Conservation (phyloP, 2,113 vertebrate species). For the Xenus cinereus region DNA sequence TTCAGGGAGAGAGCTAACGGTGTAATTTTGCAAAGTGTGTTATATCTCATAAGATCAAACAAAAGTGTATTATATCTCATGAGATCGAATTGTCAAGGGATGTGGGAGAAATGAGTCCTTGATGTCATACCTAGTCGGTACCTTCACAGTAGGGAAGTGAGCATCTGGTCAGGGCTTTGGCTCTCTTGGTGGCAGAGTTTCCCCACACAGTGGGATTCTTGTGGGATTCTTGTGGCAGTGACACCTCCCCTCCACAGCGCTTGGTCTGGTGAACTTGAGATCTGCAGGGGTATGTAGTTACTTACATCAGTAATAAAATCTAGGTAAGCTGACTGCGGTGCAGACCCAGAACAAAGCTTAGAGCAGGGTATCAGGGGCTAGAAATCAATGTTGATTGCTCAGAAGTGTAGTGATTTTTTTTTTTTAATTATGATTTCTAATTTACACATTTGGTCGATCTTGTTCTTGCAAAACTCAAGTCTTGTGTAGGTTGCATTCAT, state of each 20-base stretch:
- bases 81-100: not conserved
- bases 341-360: not conserved
- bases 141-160: not conserved
- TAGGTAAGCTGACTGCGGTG: not conserved
- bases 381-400: not conserved
- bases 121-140: no score
- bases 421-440: not conserved
- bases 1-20: not conserved
- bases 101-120: not conserved
- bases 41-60: not conserved
- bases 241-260: not conserved
- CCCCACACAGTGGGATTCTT: rapidly evolving
- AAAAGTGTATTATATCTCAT: not conserved
- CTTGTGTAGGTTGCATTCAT: not conserved
- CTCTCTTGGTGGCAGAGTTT: not conserved
- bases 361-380: not conserved
- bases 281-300: not conserved
- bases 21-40: not conserved
- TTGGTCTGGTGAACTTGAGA: not conserved
- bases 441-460: not conserved
- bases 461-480: not conserved
- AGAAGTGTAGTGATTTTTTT: not conserved
- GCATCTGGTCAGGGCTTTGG: not conserved
- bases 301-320: not conserved
- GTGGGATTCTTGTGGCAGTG: not conserved